Evolutionary conservation across 2,113 vertebrate species (phyloP).

Genomic region (Ptyas mucosa): DNA sequence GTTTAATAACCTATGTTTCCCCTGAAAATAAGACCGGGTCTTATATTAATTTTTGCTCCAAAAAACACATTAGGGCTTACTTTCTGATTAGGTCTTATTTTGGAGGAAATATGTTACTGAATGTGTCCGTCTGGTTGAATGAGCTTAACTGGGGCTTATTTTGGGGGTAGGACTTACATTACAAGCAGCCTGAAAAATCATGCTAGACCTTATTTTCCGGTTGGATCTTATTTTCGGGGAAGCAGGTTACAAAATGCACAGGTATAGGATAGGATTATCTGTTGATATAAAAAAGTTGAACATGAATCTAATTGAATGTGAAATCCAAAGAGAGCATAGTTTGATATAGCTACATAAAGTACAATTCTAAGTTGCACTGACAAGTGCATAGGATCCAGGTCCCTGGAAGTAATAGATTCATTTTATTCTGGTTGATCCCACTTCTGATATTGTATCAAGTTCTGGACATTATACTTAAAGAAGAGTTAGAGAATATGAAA

Average conservation of each 20-base stretch:
- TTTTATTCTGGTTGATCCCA: not conserved
- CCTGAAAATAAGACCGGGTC: no score
- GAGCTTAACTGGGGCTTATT: no score
- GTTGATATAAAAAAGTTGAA: not conserved
- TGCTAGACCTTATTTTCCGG: no score
- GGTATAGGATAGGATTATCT: not conserved
- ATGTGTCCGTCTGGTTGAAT: no score
- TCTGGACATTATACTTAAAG: not conserved
- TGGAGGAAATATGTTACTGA: no score
- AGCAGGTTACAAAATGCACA: not conserved
- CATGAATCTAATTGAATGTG: no score
- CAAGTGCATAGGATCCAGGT: not conserved
- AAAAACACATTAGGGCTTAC: no score
- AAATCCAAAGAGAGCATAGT: not conserved
- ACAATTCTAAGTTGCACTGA: not conserved
- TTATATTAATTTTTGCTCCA: no score
- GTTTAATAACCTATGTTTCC: not conserved
- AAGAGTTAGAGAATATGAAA: not conserved
- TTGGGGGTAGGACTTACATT: no score
- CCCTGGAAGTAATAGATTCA: not conserved
- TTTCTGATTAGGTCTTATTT: no score
- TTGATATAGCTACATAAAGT: not conserved
- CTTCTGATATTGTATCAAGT: not conserved
- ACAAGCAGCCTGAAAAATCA: no score
- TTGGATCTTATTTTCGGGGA: no score